phyloP scores from a whole-genome alignment of 2,797 vertebrate genomes.

The Sebastes hubbsi region DNA sequence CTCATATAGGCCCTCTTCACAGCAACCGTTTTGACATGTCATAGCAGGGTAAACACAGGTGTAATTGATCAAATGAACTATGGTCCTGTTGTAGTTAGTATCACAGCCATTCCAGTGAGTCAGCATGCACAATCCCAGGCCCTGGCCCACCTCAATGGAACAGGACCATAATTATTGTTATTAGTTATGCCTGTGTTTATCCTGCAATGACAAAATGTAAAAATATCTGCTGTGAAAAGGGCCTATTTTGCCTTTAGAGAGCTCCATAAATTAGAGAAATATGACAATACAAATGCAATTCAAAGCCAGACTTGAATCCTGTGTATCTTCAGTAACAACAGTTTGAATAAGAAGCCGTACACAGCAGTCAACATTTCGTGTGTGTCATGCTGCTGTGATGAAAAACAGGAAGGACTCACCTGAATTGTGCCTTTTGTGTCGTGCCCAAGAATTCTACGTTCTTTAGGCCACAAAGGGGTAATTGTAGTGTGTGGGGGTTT shows the following conservation, averaged over 20 bases:
- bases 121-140: too few species aligned
- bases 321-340: background rate
- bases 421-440: slow-evolving; percentile 60
- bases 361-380: background rate
- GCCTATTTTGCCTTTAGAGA: background rate
- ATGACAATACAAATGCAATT: background rate
- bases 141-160: too few species aligned
- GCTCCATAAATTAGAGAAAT: background rate
- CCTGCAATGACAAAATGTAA: too few species aligned
- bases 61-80: too few species aligned
- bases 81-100: too few species aligned
- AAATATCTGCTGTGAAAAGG: too few species aligned
- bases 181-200: too few species aligned
- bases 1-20: background rate
- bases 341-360: background rate
- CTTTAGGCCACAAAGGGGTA: slow-evolving; percentile 75
- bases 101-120: too few species aligned
- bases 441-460: slow-evolving; percentile 69
- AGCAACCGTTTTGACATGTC: too few species aligned
- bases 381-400: background rate
- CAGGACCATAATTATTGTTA: too few species aligned
- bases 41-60: too few species aligned
- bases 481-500: slow-evolving; percentile 74
- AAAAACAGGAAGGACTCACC: slow-evolving; percentile 49
- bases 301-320: background rate